Percentiles rank a stretch among this genome's conserved stretches.
These are phyloP conservation scores for Drosophila punjabiensis DNA, from an alignment of 1,140 invertebrate genomes.

Conservation along the genomic window DNA sequence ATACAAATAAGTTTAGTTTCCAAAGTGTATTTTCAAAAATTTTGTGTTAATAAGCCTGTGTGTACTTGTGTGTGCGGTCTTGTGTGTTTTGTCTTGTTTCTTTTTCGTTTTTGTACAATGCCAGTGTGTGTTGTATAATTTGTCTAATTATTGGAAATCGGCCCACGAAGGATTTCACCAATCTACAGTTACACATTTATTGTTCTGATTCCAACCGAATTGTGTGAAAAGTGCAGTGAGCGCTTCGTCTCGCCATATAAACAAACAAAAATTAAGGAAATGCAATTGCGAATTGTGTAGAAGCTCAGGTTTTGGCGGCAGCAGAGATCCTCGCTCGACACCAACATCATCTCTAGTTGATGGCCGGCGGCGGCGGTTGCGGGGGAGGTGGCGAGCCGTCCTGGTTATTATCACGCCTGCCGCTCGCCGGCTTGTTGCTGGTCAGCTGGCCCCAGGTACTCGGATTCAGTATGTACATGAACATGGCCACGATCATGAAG, in stretches of 20 bases:
- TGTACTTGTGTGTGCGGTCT: constrained; percentile 7
- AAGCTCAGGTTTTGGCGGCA: constrained; percentile 22
- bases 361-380: constrained; percentile 70
- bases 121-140: constrained; percentile 37
- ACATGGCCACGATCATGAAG: constrained; percentile 87
- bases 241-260: not conserved
- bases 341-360: constrained; percentile 62
- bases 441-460: constrained; percentile 80
- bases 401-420: constrained; percentile 60
- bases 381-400: constrained; percentile 72
- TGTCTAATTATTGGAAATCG: constrained; percentile 29
- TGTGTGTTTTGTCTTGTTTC: not conserved
- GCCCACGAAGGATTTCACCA: constrained; percentile 6
- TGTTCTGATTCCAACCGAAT: constrained; percentile 8
- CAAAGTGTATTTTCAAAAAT: constrained; percentile 40
- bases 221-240: constrained; percentile 8
- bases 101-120: constrained; percentile 33
- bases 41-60: constrained; percentile 23
- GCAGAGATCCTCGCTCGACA: constrained; percentile 19
- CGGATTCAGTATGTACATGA: constrained; percentile 87
- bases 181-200: constrained; percentile 3
- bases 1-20: constrained; percentile 14
- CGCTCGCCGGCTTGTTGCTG: constrained; percentile 52
- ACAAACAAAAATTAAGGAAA: constrained; percentile 39
- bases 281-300: constrained; percentile 27